Conservation (phyloP, 1,140 invertebrate genomes). For the Drosophila lacteicornis region DNA sequence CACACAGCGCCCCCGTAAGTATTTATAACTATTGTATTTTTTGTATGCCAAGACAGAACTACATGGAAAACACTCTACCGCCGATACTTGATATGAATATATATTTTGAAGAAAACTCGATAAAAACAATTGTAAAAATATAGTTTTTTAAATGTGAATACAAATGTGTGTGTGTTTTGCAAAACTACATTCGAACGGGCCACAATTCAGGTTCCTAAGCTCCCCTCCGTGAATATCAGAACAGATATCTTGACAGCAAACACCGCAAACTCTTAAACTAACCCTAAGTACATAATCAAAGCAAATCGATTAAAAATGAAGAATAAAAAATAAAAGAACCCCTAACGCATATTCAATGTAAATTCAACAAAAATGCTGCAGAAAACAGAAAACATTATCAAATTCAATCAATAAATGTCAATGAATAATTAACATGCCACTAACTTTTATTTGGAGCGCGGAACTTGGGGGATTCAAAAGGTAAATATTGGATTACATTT, state of each 20-base stretch:
- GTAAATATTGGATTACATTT: constrained; percentile 9
- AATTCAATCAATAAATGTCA: constrained; percentile 84
- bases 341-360: constrained; percentile 66
- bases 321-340: constrained; percentile 43
- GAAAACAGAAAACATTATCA: constrained; percentile 69
- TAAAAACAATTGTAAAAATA: constrained; percentile 21
- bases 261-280: constrained; percentile 41
- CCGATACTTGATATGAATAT: constrained; percentile 50
- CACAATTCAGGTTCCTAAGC: constrained; percentile 70
- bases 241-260: constrained; percentile 31
- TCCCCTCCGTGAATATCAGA: constrained; percentile 43
- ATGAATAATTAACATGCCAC: constrained; percentile 70
- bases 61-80: constrained; percentile 52
- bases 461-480: not conserved
- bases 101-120: constrained; percentile 20
- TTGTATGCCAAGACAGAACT: constrained; percentile 60
- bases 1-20: constrained; percentile 12
- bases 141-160: constrained; percentile 59
- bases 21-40: constrained; percentile 40
- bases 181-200: constrained; percentile 42
- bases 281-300: constrained; percentile 51
- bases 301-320: constrained; percentile 13
- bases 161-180: constrained; percentile 27
- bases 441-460: constrained; percentile 5
- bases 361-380: constrained; percentile 62